Percentiles rank a stretch among this genome's conserved stretches.
These are phyloP conservation scores for Esox niger DNA, from an alignment of 2,113 vertebrate genomes.

Conservation along the genomic window DNA sequence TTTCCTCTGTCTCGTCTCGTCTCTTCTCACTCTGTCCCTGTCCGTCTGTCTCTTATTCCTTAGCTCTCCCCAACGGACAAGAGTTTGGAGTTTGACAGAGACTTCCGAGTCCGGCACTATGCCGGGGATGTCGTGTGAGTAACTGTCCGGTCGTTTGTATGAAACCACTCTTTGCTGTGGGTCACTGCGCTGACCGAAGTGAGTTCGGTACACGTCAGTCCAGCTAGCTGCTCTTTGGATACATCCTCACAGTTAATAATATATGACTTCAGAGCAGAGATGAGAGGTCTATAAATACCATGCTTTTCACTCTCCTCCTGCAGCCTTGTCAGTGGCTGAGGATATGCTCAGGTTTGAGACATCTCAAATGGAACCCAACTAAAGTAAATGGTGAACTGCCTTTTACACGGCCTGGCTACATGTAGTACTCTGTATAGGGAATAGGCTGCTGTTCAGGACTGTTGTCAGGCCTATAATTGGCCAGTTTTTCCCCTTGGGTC, in stretches of 20 bases:
- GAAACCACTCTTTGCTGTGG: background rate
- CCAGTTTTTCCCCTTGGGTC: conserved; percentile 26
- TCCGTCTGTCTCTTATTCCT: conserved; percentile 33
- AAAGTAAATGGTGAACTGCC: too few species aligned
- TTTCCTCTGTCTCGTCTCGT: too few species aligned
- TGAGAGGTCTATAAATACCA: background rate
- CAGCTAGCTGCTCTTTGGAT: background rate
- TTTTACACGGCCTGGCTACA: conserved; percentile 7
- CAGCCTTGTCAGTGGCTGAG: background rate
- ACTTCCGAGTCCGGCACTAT: conserved; percentile 93
- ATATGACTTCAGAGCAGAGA: background rate
- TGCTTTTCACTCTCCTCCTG: background rate
- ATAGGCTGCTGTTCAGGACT: too few species aligned
- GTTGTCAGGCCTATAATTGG: too few species aligned
- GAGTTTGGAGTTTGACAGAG: conserved; percentile 90
- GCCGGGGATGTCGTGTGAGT: conserved; percentile 94
- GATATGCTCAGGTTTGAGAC: conserved; percentile 30
- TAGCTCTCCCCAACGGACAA: conserved; percentile 90
- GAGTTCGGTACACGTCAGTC: background rate
- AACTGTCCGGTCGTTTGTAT: conserved; percentile 11
- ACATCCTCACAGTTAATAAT: background rate
- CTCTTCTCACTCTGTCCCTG: background rate
- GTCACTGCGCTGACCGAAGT: background rate
- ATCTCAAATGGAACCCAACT: conserved; percentile 13
- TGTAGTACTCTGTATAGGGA: too few species aligned